Evolutionary conservation across 2,888 invertebrate genomes (phyloP).

Genomic region (Lasioglossum malachurum): DNA sequence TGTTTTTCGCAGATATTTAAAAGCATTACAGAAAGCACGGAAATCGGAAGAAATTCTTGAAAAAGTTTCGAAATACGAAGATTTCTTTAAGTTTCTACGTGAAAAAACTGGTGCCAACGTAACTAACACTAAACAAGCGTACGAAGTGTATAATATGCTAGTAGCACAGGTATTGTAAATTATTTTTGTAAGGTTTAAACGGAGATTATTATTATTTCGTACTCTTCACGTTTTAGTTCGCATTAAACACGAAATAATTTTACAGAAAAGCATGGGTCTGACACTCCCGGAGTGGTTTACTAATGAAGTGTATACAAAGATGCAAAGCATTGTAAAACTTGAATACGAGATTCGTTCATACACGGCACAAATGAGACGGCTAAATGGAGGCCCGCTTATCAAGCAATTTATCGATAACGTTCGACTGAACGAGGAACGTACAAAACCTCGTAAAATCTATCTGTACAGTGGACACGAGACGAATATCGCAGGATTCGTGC

Average conservation of each 20-base stretch:
- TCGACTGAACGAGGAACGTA: neutral
- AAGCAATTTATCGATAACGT: conserved; percentile 69
- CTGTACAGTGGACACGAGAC: conserved; percentile 74
- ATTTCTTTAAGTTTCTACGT: conserved; percentile 53
- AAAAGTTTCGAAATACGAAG: conserved; percentile 32
- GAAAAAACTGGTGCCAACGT: conserved; percentile 60
- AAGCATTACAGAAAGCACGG: conserved; percentile 43
- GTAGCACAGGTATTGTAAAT: conserved; percentile 64
- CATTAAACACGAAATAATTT: conserved; percentile 11
- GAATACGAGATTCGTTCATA: conserved; percentile 59
- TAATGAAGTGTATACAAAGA: conserved; percentile 48
- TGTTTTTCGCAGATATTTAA: conserved; percentile 54
- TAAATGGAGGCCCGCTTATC: conserved; percentile 65
- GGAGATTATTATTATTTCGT: neutral
- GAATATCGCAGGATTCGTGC: conserved; percentile 64
- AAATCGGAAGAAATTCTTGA: conserved; percentile 35
- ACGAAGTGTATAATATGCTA: conserved; percentile 59
- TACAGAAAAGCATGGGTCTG: conserved; percentile 63
- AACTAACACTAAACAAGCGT: conserved; percentile 10
- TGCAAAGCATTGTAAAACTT: conserved; percentile 38
- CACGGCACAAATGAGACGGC: conserved; percentile 61
- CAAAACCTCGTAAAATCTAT: conserved; percentile 69
- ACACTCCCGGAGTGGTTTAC: conserved; percentile 71
- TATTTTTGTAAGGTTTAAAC: neutral
- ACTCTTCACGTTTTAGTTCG: neutral